These are phyloP conservation scores for Parasteatoda tepidariorum DNA, from an alignment of 1,140 invertebrate genomes.

Conservation along the genomic window DNA sequence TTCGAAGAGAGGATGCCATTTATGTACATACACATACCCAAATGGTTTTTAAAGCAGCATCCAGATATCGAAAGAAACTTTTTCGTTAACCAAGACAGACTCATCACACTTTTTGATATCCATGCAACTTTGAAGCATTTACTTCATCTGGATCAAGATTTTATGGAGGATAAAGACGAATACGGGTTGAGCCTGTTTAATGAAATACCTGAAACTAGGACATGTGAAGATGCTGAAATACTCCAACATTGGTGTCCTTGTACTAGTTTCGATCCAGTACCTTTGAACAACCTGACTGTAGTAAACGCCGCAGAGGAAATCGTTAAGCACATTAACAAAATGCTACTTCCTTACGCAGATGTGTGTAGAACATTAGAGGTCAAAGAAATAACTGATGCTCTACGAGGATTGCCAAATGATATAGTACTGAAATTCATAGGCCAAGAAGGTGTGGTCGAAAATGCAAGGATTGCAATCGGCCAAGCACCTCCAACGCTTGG, in stretches of 20 bases:
- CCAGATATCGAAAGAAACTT: constrained; percentile 77
- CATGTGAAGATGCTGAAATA: constrained; percentile 68
- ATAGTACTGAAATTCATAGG: constrained; percentile 71
- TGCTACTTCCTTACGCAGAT: neutral
- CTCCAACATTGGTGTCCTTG: constrained; percentile 70
- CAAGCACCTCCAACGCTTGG: neutral
- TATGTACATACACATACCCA: constrained; percentile 82
- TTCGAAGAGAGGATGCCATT: constrained; percentile 91
- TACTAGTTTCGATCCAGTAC: constrained; percentile 51
- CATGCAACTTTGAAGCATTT: constrained; percentile 68
- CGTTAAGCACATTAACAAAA: constrained; percentile 34
- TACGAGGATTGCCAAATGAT: constrained; percentile 74
- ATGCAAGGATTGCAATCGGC: constrained; percentile 63
- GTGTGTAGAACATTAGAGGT: constrained; percentile 76
- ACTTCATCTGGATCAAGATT: constrained; percentile 65
- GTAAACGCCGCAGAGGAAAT: constrained; percentile 62
- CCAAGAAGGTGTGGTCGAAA: constrained; percentile 74
- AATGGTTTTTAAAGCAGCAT: constrained; percentile 73
- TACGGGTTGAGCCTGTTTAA: constrained; percentile 81
- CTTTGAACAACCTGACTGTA: neutral
- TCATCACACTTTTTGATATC: constrained; percentile 71
- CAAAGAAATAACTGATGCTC: constrained; percentile 75
- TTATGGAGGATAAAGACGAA: constrained; percentile 62
- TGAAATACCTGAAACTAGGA: constrained; percentile 73
- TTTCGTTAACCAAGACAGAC: constrained; percentile 73